A percentile compares a stretch with the other conserved stretches of the same genome.
phyloP scores from a whole-genome alignment of 2,888 invertebrate species.

The Acanthosoma haemorrhoidale region DNA sequence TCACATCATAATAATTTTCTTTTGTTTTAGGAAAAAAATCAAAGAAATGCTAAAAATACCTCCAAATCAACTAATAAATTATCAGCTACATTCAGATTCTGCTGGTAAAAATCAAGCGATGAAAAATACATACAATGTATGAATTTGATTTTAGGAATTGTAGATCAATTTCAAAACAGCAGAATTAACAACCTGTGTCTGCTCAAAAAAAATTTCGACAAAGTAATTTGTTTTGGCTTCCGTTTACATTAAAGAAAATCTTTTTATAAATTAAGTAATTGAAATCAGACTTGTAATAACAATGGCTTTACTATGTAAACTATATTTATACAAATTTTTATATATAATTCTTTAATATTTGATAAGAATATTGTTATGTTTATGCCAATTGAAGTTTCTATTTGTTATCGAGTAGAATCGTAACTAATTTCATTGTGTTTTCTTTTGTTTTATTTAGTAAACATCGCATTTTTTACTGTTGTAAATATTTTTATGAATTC shows the following conservation, averaged over 20 bases:
- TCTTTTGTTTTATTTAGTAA: background rate
- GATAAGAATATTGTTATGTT: constrained; percentile 13
- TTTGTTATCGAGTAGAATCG: constrained; percentile 1
- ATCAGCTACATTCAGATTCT: constrained; percentile 79
- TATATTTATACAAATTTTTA: constrained; percentile 14
- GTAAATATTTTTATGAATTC: background rate
- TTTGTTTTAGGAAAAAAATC: constrained; percentile 60
- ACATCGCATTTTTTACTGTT: background rate
- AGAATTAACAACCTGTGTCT: background rate
- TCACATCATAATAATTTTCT: constrained; percentile 48
- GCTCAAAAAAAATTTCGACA: constrained; percentile 1
- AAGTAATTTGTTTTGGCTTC: background rate
- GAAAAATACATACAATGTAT: constrained; percentile 69
- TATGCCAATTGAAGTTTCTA: constrained; percentile 3
- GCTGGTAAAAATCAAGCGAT: constrained; percentile 72
- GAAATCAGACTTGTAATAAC: background rate
- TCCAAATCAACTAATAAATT: constrained; percentile 60
- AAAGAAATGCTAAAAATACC: constrained; percentile 76
- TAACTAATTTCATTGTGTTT: background rate
- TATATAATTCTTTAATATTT: constrained; percentile 8
- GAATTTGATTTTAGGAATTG: constrained; percentile 44
- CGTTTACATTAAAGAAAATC: background rate
- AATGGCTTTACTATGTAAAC: background rate
- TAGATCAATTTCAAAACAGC: background rate
- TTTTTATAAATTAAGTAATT: background rate